Percentiles rank a stretch among this genome's conserved stretches.
Conservation (phyloP, 2,113 vertebrate species). For the Clarias gariepinus region DNA sequence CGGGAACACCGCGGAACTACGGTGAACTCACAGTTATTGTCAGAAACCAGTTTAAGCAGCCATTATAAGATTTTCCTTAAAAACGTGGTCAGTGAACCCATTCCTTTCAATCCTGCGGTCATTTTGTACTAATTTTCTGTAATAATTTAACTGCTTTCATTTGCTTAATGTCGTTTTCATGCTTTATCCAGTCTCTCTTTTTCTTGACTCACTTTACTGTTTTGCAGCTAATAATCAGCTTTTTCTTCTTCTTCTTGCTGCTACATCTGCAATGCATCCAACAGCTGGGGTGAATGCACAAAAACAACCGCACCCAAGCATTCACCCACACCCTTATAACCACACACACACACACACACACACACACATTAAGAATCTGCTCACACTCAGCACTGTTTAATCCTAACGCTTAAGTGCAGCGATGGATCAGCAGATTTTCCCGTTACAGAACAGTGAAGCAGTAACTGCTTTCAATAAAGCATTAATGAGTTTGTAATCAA, state of each 20-base stretch:
- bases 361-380: slow-evolving; percentile 29
- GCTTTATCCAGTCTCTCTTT: not conserved
- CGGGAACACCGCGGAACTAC: not conserved
- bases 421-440: slow-evolving; percentile 35
- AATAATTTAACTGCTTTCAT: slow-evolving; percentile 20
- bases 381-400: slow-evolving; percentile 3
- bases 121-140: slow-evolving; percentile 13
- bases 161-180: slow-evolving; percentile 18
- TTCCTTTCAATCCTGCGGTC: not conserved
- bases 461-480: slow-evolving; percentile 32
- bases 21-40: not conserved
- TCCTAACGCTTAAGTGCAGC: slow-evolving; percentile 27
- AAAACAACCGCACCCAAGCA: slow-evolving; percentile 47
- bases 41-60: not conserved
- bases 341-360: slow-evolving; percentile 30
- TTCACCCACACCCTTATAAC: slow-evolving; percentile 7
- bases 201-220: slow-evolving; percentile 52
- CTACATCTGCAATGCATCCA: slow-evolving; percentile 66
- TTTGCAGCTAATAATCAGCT: slow-evolving; percentile 58
- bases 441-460: not conserved
- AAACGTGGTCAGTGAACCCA: not conserved
- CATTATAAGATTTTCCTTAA: not conserved
- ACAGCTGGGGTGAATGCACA: slow-evolving; percentile 67
- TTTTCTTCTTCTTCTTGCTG: slow-evolving; percentile 63
- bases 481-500: slow-evolving; percentile 14